A percentile compares a stretch with the other conserved stretches of the same genome.
Evolutionary conservation across 2,797 vertebrate genomes (phyloP).

Genomic region (Leucoraja ocellata): DNA sequence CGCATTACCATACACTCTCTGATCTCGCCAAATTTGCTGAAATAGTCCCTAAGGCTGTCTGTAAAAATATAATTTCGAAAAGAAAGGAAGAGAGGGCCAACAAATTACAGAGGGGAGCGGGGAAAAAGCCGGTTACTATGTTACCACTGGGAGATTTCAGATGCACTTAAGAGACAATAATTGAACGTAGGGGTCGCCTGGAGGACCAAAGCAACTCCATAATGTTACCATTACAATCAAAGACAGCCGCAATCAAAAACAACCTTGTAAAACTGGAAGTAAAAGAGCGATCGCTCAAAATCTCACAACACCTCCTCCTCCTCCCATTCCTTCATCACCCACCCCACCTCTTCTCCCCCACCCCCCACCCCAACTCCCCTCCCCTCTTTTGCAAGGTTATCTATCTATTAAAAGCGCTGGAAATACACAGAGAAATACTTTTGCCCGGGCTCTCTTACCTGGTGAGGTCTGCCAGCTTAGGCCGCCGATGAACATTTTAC

Average conservation of each 20-base stretch:
- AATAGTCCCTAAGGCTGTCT: constrained; percentile 99
- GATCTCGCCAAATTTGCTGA: constrained; percentile 98
- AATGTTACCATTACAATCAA: constrained; percentile 8
- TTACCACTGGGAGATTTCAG: not conserved
- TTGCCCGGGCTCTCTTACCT: constrained; percentile 67
- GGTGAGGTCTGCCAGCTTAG: constrained; percentile 98
- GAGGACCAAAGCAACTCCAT: constrained; percentile 1
- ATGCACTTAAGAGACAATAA: not conserved
- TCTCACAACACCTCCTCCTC: not conserved
- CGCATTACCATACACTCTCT: constrained; percentile 99
- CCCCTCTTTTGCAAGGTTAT: constrained; percentile 51
- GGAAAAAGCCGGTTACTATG: constrained; percentile 30
- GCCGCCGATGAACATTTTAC: constrained; percentile 99
- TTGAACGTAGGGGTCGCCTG: constrained; percentile 8
- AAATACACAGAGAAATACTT: not conserved
- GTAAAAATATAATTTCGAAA: constrained; percentile 57
- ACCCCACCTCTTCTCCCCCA: constrained; percentile 41
- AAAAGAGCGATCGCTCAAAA: not conserved
- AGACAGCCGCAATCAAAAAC: not conserved
- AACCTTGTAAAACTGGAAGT: constrained; percentile 33
- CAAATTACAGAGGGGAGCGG: constrained; percentile 41
- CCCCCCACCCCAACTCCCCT: constrained; percentile 46
- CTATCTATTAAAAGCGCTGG: constrained; percentile 43
- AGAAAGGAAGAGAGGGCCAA: constrained; percentile 42
- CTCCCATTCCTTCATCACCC: constrained; percentile 18